Evolutionary conservation across 1,140 invertebrate genomes (phyloP).

Genomic region (Streblospio benedicti): DNA sequence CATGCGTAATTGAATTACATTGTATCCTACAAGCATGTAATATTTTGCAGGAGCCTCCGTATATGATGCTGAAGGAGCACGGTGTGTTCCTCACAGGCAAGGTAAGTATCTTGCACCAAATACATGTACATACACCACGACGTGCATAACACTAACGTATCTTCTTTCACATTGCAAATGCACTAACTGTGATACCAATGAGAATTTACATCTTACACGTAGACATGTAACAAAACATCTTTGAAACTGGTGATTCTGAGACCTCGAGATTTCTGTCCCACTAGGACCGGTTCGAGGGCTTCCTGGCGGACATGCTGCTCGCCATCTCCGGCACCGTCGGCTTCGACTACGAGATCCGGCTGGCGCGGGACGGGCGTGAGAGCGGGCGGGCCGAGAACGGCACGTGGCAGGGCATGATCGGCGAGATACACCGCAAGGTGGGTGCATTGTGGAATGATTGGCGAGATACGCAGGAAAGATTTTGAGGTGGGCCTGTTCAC

Average conservation of each 20-base stretch:
- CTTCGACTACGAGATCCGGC: slow-evolving; percentile 25
- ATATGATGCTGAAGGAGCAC: slow-evolving; percentile 15
- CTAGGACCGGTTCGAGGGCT: slow-evolving; percentile 18
- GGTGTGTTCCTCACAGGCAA: slow-evolving; percentile 1
- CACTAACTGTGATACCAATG: no score
- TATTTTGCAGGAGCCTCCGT: slow-evolving; percentile 15
- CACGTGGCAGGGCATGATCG: slow-evolving; percentile 32
- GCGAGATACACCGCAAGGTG: slow-evolving; percentile 28
- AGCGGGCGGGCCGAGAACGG: slow-evolving; percentile 21
- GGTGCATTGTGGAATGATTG: not conserved
- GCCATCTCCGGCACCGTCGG: not conserved
- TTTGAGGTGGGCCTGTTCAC: not conserved
- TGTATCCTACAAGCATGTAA: no score
- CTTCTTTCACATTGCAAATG: no score
- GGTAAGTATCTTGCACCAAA: no score
- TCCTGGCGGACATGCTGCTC: slow-evolving; percentile 14
- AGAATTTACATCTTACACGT: no score
- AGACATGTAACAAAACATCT: no score
- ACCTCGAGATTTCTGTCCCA: slow-evolving; percentile 11
- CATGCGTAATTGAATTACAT: no score
- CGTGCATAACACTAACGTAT: no score
- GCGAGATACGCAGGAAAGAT: not conserved
- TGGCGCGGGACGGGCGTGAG: slow-evolving; percentile 21
- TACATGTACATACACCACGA: no score
- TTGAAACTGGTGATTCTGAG: no score